Evolutionary conservation across 2,797 vertebrate species (phyloP), one percentile per base, ranked within the genome.

Genomic region (Danio tinwini): DNA sequence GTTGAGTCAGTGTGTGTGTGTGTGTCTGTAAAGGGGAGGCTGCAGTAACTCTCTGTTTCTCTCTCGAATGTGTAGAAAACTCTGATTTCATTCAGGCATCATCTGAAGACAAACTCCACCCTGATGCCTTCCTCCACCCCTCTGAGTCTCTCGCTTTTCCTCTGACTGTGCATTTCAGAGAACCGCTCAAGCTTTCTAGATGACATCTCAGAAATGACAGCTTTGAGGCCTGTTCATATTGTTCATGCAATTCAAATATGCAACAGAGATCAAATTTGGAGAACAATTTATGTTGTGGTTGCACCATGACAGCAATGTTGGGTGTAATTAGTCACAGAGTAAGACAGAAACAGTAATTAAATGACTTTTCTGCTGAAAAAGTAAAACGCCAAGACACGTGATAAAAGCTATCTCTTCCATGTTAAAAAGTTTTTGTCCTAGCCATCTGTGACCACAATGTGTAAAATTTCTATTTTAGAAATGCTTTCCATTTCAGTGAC

Each of bases 41-140:
- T n/a, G 17, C 11, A 64, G 49, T 29, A 17, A 13, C 19, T 3
- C 39, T 76, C 50, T 67, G 17, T 55, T 14, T 68, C 52, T 64
- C n/a, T 71, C 42, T 39, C 39, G 19, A 37, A 19, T 81, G 49
- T 69, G 82, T 56, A 42, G 8, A 11, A 71, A 79, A 74, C 82
- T 64, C 83, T 55, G 72, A 29, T 77, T 73, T 76, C 65, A 44
- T 64, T 81, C 65, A 76, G 8, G 44, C 49, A 64, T 29, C 61
- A 65, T 44, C 8, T 76, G 63, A 73, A 59, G 53, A 58, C 77
- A 62, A 9, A 78, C 76, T 39, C 47, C 80, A 14, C 64, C 63
- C 45, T 44, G 4, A 14, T 49, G 9, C 82, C 45, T 68, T 37
- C 44, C 76, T 39, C 47, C 80, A 14, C 64, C 63, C 45, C 65